phyloP scores from a whole-genome alignment of 2,113 vertebrate species.

The Thermophis baileyi region DNA sequence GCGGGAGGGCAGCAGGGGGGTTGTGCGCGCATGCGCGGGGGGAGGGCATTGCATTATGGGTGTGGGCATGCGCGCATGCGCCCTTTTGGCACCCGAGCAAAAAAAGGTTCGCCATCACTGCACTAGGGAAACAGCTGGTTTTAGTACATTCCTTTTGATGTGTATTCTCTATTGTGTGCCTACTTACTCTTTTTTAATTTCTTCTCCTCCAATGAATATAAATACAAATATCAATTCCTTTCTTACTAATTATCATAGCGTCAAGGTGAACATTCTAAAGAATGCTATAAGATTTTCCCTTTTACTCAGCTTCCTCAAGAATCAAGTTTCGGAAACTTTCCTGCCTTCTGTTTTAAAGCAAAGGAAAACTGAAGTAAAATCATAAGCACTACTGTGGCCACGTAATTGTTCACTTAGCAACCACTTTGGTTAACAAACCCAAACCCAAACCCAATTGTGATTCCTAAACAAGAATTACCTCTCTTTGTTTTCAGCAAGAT shows the following conservation, averaged over 20 bases:
- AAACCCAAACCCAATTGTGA: background rate
- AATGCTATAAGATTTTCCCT: background rate
- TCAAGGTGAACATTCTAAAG: background rate
- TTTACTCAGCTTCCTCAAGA: background rate
- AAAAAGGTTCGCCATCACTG: no score
- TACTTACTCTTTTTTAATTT: background rate
- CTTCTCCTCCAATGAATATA: background rate
- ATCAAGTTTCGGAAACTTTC: background rate
- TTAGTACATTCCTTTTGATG: background rate
- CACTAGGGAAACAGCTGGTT: background rate
- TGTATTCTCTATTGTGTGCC: background rate
- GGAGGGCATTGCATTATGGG: no score
- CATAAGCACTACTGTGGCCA: background rate
- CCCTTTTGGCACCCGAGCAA: no score
- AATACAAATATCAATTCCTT: background rate
- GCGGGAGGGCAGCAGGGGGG: no score
- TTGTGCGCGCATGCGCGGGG: no score
- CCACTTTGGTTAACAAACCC: background rate
- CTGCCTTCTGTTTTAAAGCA: background rate
- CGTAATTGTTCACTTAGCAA: background rate
- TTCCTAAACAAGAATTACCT: background rate
- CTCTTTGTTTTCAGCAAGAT: background rate
- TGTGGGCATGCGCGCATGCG: no score
- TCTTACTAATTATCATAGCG: background rate
- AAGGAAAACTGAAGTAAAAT: background rate